Base-by-base conservation (phyloP, 2,888 invertebrate genomes). In the Boloria euphrosyne region DNA sequence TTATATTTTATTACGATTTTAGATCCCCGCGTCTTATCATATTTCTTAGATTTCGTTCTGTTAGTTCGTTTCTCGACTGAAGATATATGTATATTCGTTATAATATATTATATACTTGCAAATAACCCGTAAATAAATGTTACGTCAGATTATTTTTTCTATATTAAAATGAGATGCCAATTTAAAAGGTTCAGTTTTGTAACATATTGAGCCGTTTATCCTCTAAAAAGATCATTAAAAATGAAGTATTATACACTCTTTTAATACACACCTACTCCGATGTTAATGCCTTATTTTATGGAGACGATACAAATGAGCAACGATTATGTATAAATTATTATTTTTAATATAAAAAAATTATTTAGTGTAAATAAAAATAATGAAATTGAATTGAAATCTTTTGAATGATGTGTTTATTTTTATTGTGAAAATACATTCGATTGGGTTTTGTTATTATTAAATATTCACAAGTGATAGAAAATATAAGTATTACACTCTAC, bases 141-240 rank as follows among this genome's bases (percentile, higher is more conserved):
- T 90, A 84, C 80, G 79, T 82, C 79, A 87, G 81, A 88, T 84
- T 87, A 89, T 89, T 86, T 89, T 89, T 89, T 89, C 84, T 85
- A 84, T 89, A 88, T 87, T 85, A 85, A 86, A 88, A 83, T 82
- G 85, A 88, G 79, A 89, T 88, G 87, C 87, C 86, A 85, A 86
- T 85, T 78, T n/a, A 80, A 68, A 78, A 78, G 81, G 86, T 86
- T 88, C 87, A 82, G 85, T 86, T 73, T 87, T 90, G 89, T 90
- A 90, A 86, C 82, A 88, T 86, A 84, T 80, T 85, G 84, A 86
- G 86, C 77, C 84, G 81, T 83, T 38, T 83, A 81, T 83, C 74
- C 80, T 80, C 81, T 82, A 80, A 80, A 78, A 80, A 82, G 78
- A 85, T 82, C 81, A 87, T 87, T 89, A 84, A 85, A 87, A 86